Base-by-base conservation (phyloP, 2,797 vertebrate species). In the Megalops cyprinoides region DNA sequence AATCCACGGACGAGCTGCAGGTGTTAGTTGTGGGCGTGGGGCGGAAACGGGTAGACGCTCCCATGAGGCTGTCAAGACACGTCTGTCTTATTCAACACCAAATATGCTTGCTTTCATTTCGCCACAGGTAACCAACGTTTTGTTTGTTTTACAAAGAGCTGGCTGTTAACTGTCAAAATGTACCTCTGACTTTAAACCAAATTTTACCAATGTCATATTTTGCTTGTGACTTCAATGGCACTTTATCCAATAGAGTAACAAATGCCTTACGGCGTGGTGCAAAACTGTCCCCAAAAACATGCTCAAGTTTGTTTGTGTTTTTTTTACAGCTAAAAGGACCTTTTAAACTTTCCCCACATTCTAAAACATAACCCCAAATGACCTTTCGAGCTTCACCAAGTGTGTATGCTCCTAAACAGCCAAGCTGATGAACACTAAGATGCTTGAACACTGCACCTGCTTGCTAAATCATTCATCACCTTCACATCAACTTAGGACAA, bases 221-320 rank as follows among this genome's bases (percentile, higher is more conserved):
- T 20, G 39, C 55, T 25, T 18, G 55, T 77, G 25, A 46, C 25
- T 14, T 18, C 39, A 1, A 25, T 56, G 65, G 46, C 46, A 34
- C 65, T 14, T 23, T 51, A 15, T 80, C 51, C 78, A 39, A 74
- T 77, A 25, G 48, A 73, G 31, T 18, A 71, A 39, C 34, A 5
- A n/a, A 67, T 28, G n/a, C n/a, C n/a, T n/a, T n/a, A n/a, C n/a
- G n/a, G n/a, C n/a, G n/a, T n/a, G n/a, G n/a, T n/a, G n/a, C n/a
- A n/a, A 42, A 42, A 42, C 42, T 14, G 51, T n/a, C 51, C 15
- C 51, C 3, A 5, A 4, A 4, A 69, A 39, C 34, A 20, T 8
- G 5, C 42, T 37, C 34, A 31, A 34, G 6, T 34, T 23, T 31
- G 12, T 28, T 65, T 69, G 65, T 8, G 37, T 23, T 69, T 20